These are phyloP conservation scores for Helogale parvula DNA, from an alignment of 2,113 vertebrate species.

Conservation along the genomic window DNA sequence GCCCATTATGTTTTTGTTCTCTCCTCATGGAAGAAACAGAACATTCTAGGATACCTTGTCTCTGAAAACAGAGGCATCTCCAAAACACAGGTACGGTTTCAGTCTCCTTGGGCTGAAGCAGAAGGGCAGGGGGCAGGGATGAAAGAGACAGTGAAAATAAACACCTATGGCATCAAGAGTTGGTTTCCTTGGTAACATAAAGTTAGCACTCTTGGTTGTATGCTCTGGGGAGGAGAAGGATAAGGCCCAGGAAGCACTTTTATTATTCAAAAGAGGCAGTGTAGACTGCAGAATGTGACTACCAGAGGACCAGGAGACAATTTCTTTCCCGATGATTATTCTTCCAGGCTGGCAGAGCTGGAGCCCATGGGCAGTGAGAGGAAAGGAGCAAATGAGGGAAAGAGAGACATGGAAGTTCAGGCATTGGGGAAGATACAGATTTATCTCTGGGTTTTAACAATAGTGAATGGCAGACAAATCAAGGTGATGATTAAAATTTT, in stretches of 20 bases:
- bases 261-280: background rate
- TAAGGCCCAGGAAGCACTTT: background rate
- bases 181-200: background rate
- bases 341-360: background rate
- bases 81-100: background rate
- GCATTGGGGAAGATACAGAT: background rate
- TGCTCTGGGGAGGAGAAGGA: background rate
- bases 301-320: background rate
- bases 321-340: background rate
- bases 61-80: constrained; percentile 25
- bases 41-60: background rate
- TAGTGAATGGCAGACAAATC: background rate
- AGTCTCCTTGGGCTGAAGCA: background rate
- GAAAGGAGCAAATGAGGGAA: background rate
- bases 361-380: background rate
- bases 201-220: background rate
- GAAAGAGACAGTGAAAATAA: background rate
- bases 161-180: background rate
- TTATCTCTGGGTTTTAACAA: background rate
- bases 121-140: background rate
- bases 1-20: background rate
- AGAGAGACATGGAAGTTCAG: constrained; percentile 27
- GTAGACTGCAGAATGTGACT: background rate
- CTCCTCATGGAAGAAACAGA: background rate
- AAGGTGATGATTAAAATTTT: background rate